phyloP scores from a whole-genome alignment of 2,113 vertebrate species.

The Otocyon megalotis region DNA sequence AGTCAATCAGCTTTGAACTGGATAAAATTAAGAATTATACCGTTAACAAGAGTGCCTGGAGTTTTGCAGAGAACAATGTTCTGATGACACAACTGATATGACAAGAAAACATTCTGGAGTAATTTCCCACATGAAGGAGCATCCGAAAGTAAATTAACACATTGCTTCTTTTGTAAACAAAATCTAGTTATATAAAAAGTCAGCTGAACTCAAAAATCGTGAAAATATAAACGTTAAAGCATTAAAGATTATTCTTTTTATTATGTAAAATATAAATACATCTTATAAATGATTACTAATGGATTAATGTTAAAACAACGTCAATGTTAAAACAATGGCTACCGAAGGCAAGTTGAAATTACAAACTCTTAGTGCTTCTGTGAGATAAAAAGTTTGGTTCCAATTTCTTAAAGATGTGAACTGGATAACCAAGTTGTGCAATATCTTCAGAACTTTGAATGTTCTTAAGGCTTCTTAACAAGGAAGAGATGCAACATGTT shows the following conservation, averaged over 20 bases:
- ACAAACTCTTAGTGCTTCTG: neutral
- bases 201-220: neutral
- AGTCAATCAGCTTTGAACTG: neutral
- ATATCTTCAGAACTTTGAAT: neutral
- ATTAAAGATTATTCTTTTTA: neutral
- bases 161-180: neutral
- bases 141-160: neutral
- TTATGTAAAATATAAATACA: neutral
- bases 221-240: slow-evolving; percentile 25
- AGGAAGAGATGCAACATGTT: neutral
- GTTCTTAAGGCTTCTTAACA: neutral
- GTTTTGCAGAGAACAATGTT: neutral
- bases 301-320: neutral
- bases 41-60: neutral
- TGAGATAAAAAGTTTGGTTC: slow-evolving; percentile 14
- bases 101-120: neutral
- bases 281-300: neutral
- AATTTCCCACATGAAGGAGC: neutral
- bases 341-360: neutral
- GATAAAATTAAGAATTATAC: neutral
- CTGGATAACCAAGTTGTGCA: neutral
- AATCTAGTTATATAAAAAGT: slow-evolving; percentile 14
- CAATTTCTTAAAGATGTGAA: neutral
- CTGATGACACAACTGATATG: neutral
- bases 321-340: neutral